Percentiles rank a stretch among this genome's conserved stretches.
Evolutionary conservation across 2,797 vertebrate genomes (phyloP).

Genomic region (Sebastes nivosus): DNA sequence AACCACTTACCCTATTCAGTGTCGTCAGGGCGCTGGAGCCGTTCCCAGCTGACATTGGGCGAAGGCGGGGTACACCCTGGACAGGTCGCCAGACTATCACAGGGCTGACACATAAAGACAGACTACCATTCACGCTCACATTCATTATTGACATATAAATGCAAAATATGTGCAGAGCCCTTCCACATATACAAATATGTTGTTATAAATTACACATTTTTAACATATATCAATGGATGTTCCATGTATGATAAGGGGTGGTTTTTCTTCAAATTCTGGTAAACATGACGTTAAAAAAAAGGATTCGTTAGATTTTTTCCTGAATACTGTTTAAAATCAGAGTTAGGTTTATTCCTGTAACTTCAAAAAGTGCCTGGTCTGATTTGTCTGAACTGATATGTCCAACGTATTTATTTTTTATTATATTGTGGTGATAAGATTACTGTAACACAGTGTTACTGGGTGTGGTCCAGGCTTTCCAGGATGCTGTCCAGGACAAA

Average conservation of each 20-base stretch:
- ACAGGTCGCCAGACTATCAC: too few relatives aligned
- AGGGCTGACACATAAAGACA: too few relatives aligned
- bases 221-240: not conserved
- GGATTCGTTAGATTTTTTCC: not conserved
- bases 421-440: not conserved
- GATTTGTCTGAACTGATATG: too few relatives aligned
- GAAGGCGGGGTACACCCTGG: too few relatives aligned
- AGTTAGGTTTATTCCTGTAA: not conserved
- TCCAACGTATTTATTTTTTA: not conserved
- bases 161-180: not conserved
- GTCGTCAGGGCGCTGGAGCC: too few relatives aligned
- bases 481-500: slow-evolving; percentile 1
- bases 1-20: too few relatives aligned
- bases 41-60: accelerated
- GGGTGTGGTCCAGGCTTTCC: slow-evolving; percentile 15
- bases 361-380: not conserved
- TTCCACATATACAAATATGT: not conserved
- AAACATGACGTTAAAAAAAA: not conserved
- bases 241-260: too few relatives aligned
- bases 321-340: not conserved
- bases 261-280: not conserved
- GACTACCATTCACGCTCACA: too few relatives aligned
- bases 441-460: not conserved
- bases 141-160: not conserved
- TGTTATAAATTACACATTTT: not conserved